phyloP scores from a whole-genome alignment of 2,113 vertebrate genomes.

The Chaetorhynchus papuensis region DNA sequence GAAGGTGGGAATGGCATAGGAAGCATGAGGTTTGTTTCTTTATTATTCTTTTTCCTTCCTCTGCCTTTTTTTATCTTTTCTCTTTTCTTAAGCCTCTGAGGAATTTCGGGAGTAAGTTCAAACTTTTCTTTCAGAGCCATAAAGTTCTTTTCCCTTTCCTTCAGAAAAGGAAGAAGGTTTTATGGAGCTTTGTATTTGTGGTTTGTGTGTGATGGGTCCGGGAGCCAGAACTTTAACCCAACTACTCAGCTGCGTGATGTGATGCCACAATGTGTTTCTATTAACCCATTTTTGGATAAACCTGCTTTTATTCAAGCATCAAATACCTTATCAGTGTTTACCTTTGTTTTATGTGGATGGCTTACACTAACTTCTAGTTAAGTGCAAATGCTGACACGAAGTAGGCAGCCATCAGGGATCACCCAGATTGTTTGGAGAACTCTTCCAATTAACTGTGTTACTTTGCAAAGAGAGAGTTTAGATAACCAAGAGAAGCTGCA shows the following conservation, averaged over 20 bases:
- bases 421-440: background rate
- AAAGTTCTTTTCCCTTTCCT: background rate
- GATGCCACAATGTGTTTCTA: background rate
- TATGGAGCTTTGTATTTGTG: background rate
- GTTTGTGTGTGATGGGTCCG: background rate
- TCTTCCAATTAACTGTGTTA: conserved; percentile 1
- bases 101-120: conserved; percentile 44
- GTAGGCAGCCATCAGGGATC: background rate
- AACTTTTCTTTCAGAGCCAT: conserved; percentile 17
- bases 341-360: background rate
- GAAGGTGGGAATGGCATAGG: background rate
- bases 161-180: conserved; percentile 1
- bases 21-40: background rate
- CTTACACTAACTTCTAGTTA: background rate
- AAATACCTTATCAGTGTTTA: background rate
- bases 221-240: background rate
- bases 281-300: background rate
- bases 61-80: background rate
- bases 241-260: background rate
- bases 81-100: conserved; percentile 28
- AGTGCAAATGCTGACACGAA: background rate
- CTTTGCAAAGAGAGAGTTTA: background rate
- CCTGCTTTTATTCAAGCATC: background rate
- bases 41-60: background rate
- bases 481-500: background rate